Evolutionary conservation across 2,888 invertebrate species (phyloP).

Genomic region (Trisateles emortualis): DNA sequence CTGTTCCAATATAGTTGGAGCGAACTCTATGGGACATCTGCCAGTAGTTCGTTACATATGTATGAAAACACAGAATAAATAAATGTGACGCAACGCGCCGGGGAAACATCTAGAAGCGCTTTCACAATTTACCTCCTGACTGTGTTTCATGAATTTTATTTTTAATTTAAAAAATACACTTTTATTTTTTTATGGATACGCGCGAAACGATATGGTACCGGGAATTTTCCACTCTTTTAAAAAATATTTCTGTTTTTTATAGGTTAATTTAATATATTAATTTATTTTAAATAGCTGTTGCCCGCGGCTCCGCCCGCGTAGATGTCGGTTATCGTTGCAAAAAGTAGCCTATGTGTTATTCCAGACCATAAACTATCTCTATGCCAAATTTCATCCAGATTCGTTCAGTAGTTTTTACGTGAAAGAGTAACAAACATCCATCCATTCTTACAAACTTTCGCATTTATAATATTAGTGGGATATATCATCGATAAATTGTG

Average conservation of each 20-base stretch:
- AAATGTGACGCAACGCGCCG: conserved; percentile 60
- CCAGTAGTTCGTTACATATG: conserved; percentile 63
- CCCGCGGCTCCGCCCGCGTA: no score
- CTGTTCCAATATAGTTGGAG: conserved; percentile 26
- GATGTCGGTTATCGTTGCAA: no score
- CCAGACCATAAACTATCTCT: no score
- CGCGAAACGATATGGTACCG: not conserved
- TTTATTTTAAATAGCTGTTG: no score
- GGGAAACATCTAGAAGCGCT: conserved; percentile 57
- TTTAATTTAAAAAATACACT: conserved; percentile 1
- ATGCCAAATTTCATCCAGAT: no score
- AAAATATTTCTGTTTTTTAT: not conserved
- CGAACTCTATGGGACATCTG: conserved; percentile 60
- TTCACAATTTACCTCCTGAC: conserved; percentile 19
- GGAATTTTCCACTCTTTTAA: not conserved
- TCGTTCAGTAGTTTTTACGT: no score
- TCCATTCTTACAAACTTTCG: no score
- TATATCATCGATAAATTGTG: no score
- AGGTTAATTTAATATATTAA: no score
- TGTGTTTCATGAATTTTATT: not conserved
- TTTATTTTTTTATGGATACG: not conserved
- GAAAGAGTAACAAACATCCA: no score
- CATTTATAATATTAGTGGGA: no score
- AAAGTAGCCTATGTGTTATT: no score
- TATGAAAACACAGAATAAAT: conserved; percentile 50